Evolutionary conservation across 1,140 invertebrate species (phyloP), one percentile per base, ranked within the genome.

Genomic region (Drosophila triauraria): DNA sequence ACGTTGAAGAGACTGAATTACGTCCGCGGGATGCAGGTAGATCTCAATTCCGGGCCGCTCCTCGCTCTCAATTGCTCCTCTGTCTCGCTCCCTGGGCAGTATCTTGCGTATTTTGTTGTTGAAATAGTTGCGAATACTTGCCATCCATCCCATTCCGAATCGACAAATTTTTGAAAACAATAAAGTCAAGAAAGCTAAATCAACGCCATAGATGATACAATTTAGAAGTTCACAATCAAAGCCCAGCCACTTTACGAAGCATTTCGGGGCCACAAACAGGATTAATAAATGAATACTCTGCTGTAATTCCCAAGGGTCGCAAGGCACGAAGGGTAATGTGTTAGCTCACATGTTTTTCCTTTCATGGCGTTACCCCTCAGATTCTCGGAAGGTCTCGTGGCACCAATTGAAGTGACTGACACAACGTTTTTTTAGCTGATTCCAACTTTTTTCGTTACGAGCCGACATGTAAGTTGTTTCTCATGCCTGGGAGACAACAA

Each of bases 371-470:
- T 48, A 3, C 27, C 9, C 42, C 17, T 44, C 38, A 27, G 23
- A 27, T 30, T 27, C 15, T 27, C 20, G 17, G 43, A 27, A 50
- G 70, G 40, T 63, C 72, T 78, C 67, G 23, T 58, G 71, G 67
- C 56, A 61, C 60, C 67, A 80, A 72, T 80, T 84, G 61, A 77
- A 84, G 56, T 77, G 80, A 67, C 65, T 71, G 76, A 60, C 75
- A 60, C 54, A 64, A 79, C 46, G 65, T 75, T 63, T 35, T 40
- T 57, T 43, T 9, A 43, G 42, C 40, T 32, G 54, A 56, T 51
- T 82, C 27, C 46, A 70, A 62, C 20, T 40, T 47, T 75, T 78
- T 44, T 51, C 35, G 71, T 61, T 62, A 67, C 12, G 47, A 69
- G 27, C 43, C 30, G 23, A 40, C 57, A 47, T 75, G 56, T 54